These are phyloP conservation scores for Enteromius trimaculatus DNA, from an alignment of 2,797 vertebrate species.

Conservation along the genomic window DNA sequence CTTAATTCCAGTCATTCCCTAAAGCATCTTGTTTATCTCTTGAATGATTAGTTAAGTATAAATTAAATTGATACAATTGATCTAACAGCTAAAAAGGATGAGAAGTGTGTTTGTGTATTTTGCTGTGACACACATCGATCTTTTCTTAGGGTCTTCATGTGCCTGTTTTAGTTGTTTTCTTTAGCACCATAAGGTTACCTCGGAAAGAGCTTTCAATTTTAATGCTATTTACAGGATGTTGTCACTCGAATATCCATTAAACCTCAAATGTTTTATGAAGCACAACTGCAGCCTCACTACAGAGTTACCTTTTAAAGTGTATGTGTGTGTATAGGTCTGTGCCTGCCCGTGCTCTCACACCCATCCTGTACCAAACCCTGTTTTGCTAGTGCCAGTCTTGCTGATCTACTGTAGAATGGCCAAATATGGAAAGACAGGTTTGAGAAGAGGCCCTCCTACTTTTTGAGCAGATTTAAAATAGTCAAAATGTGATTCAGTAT, in stretches of 20 bases:
- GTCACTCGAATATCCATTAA: conserved; percentile 12
- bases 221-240: conserved; percentile 37
- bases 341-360: background rate
- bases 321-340: background rate
- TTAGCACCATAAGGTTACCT: conserved; percentile 4
- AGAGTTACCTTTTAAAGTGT: conserved; percentile 3
- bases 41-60: background rate
- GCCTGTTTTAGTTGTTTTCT: conserved; percentile 20
- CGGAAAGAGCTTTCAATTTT: conserved; percentile 14
- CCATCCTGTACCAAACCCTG: conserved; percentile 30
- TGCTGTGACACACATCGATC: background rate
- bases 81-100: background rate
- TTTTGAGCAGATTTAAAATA: conserved; percentile 22
- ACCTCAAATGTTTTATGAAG: conserved; percentile 36
- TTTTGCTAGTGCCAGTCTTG: background rate
- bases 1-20: background rate
- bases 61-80: background rate
- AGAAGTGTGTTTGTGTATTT: conserved; percentile 7
- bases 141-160: background rate
- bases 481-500: background rate
- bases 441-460: background rate
- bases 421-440: conserved; percentile 41
- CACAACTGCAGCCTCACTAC: conserved; percentile 8
- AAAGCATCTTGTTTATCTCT: background rate
- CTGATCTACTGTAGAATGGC: background rate